Base-by-base conservation (phyloP, 2,113 vertebrate genomes). In the Capricornis sumatraensis region DNA sequence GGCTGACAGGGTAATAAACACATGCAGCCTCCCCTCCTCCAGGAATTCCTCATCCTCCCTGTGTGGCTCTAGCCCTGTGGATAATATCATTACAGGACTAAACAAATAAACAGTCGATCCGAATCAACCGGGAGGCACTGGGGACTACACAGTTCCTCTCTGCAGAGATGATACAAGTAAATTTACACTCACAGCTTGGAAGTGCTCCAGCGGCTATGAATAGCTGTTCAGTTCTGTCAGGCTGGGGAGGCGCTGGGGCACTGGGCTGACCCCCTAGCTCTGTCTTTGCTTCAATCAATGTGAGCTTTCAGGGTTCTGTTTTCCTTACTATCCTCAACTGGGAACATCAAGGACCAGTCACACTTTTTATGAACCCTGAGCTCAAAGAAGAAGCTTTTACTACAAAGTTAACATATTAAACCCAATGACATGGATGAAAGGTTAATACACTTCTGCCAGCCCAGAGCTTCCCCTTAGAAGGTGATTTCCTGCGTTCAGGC, bases 11-110 rank as follows among this genome's bases (percentile, higher is more conserved):
- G 98, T 96, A 98, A 98, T 99, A 99, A 99, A 99, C 98, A 99
- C 95, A 82, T 94, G 83, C 74, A 94, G 87, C 33, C 96, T 81
- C 97, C 98, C 98, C 97, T 98, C 98, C 98, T 98, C 83, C 98
- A 98, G 97, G 98, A 99, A 99, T 98, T 98, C 97, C 96, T 98
- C 97, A 92, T 98, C 98, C 98, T 98, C 98, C 98, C 98, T 98
- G 98, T 99, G 98, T 98, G 99, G 98, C 96, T 98, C 97, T 95
- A 98, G 98, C 97, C 98, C 98, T 98, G 98, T 98, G 98, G 98
- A 99, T 99, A 99, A 99, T 99, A 98, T 99, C 99, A 99, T 99
- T 99, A 98, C 98, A 98, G 99, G 99, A 98, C 99, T 99, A 99
- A 99, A 99, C 98, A 99, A 99, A 99, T 99, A 99, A 99, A 99